Conservation (phyloP, 2,888 invertebrate species). For the Dysmachus trigonus region DNA sequence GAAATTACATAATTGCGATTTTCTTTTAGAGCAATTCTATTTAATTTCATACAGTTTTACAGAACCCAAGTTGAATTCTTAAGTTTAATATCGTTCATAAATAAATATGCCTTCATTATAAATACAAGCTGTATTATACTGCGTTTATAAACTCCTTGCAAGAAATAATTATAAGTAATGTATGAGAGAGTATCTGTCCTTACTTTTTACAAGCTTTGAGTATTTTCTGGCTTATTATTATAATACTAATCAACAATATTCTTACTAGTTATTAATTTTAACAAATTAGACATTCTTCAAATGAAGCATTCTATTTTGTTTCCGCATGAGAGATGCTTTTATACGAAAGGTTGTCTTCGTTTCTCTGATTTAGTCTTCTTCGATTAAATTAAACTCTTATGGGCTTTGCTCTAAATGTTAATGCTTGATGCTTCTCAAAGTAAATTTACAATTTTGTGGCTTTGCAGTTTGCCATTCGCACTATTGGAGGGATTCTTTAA, state of each 20-base stretch:
- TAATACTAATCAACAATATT: constrained; percentile 38
- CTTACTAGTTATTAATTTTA: background rate
- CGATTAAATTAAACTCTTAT: background rate
- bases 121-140: background rate
- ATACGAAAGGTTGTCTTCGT: background rate
- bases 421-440: background rate
- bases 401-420: background rate
- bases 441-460: background rate
- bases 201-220: constrained; percentile 21
- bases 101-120: background rate
- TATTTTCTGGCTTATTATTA: constrained; percentile 30
- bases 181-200: background rate
- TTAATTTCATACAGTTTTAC: background rate
- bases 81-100: background rate
- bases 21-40: background rate
- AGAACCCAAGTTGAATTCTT: background rate
- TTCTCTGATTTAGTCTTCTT: constrained; percentile 46
- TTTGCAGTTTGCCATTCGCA: background rate
- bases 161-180: background rate
- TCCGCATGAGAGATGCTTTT: background rate
- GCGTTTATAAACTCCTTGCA: background rate
- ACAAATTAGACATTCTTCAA: background rate
- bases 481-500: background rate
- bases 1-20: background rate
- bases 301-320: constrained; percentile 7